A percentile compares a stretch with the other conserved stretches of the same genome.
Evolutionary conservation across 37 sponge, comb jelly and placozoan species (phyloP).

Genomic region (Diacarnus erythraeanus): DNA sequence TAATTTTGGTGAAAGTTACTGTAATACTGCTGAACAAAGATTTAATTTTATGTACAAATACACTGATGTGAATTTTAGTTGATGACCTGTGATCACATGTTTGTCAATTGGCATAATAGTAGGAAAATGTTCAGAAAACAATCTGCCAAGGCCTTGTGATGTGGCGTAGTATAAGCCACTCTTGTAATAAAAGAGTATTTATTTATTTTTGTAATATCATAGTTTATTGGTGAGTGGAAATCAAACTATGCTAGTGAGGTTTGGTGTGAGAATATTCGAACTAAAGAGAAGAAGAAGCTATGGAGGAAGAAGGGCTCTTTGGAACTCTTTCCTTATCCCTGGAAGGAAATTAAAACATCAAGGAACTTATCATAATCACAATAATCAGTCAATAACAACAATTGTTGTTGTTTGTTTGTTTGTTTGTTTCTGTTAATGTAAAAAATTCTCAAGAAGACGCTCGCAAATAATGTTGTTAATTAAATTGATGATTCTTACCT

Average conservation of each 20-base stretch:
- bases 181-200: background rate
- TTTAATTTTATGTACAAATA: too few species aligned
- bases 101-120: too few species aligned
- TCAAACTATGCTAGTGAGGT: constrained; percentile 70
- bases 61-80: too few species aligned
- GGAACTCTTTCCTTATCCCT: constrained; percentile 82
- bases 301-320: constrained; percentile 63
- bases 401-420: background rate
- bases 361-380: background rate
- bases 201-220: background rate
- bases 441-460: too few species aligned
- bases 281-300: constrained; percentile 80
- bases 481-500: too few species aligned
- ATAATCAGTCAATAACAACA: background rate
- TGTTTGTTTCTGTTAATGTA: background rate
- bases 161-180: too few species aligned
- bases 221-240: constrained; percentile 80
- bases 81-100: too few species aligned
- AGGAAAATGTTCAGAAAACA: too few species aligned
- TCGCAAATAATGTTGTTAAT: too few species aligned
- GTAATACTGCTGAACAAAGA: too few species aligned
- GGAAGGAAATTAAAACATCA: constrained; percentile 52
- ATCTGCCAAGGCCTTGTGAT: too few species aligned
- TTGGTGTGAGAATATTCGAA: constrained; percentile 89
- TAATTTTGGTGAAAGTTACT: too few species aligned